Conservation (phyloP, 2,888 invertebrate genomes). For the Andrena praecox region DNA sequence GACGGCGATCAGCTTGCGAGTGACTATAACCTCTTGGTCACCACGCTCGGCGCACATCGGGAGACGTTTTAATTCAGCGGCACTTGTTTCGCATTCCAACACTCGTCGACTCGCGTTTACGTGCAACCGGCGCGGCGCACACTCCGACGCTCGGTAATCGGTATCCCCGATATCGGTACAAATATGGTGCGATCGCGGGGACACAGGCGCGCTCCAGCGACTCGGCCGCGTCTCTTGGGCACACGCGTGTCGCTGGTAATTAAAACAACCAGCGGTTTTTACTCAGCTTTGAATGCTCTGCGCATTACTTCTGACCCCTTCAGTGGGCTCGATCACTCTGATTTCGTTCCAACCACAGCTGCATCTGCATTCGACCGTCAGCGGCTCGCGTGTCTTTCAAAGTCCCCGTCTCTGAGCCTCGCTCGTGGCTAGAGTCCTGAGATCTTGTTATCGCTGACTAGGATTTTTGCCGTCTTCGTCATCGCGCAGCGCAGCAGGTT, state of each 20-base stretch:
- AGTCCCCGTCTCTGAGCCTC: neutral
- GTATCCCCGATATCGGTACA: constrained; percentile 67
- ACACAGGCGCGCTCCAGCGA: constrained; percentile 31
- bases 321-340: too few relatives aligned
- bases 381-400: neutral
- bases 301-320: too few relatives aligned
- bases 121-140: constrained; percentile 29
- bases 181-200: constrained; percentile 68
- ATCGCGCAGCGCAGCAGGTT: neutral
- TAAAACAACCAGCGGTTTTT: neutral
- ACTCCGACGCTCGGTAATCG: constrained; percentile 42
- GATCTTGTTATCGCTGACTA: neutral
- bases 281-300: too few relatives aligned
- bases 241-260: neutral
- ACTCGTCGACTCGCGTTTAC: constrained; percentile 25
- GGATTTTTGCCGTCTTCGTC: neutral
- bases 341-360: neutral
- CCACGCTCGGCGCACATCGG: neutral
- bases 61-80: constrained; percentile 29
- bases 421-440: constrained; percentile 12
- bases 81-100: constrained; percentile 26
- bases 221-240: neutral
- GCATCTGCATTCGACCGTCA: constrained; percentile 1
- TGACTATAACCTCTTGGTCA: neutral
- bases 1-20: neutral